A percentile compares a stretch with the other conserved stretches of the same genome.
These are phyloP conservation scores for Dicerorhinus sumatrensis DNA, from an alignment of 2,113 vertebrate species.

Conservation along the genomic window DNA sequence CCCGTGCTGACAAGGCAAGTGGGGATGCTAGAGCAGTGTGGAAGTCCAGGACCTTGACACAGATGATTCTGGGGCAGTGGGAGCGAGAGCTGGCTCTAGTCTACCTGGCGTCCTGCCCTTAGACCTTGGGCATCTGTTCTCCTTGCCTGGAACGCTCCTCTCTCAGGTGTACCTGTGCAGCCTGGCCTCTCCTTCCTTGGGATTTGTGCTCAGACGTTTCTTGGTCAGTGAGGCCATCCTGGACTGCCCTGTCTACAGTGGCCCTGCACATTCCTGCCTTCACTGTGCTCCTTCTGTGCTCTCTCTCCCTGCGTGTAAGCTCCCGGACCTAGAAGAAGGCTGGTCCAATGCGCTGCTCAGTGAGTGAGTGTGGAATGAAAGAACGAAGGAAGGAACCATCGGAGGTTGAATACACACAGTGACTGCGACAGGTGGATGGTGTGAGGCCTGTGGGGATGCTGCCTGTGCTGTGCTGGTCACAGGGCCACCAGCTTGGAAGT, in stretches of 20 bases:
- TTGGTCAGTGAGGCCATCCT: no score
- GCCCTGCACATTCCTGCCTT: accelerated
- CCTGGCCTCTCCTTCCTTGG: background rate
- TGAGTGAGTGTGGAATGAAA: background rate
- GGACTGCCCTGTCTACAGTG: background rate
- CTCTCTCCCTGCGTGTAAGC: no score
- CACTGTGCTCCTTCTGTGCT: background rate
- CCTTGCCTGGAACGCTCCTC: background rate
- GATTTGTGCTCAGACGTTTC: background rate
- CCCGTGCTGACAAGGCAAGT: accelerated
- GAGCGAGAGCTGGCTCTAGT: no score
- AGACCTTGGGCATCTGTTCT: no score
- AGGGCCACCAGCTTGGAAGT: background rate
- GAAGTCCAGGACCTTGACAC: accelerated
- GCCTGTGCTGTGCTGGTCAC: background rate
- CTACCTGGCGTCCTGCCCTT: no score
- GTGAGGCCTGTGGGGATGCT: background rate
- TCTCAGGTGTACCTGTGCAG: background rate
- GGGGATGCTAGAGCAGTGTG: accelerated
- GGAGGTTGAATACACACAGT: no score
- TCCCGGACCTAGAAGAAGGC: background rate
- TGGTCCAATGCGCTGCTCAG: accelerated
- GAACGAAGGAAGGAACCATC: no score
- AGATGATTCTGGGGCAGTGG: accelerated
- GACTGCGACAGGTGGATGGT: no score